Base-by-base conservation (phyloP, 2,113 vertebrate species). In the Microcebus lehilahytsara region DNA sequence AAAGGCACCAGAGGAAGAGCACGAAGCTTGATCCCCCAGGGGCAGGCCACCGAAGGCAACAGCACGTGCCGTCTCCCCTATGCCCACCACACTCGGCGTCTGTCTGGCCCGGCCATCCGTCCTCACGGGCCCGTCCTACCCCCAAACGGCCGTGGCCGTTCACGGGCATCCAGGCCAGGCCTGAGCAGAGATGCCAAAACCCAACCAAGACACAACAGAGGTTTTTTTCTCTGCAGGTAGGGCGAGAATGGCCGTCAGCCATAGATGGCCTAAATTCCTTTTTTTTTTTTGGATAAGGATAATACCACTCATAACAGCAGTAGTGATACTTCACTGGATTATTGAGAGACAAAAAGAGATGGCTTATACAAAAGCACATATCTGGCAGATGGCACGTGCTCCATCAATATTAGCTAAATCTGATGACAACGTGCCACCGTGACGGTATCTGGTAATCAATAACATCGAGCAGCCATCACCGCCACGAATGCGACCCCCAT, bases 51-150 rank as follows among this genome's bases (percentile, higher is more conserved):
- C 2, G n/a, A 69, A 51, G 40, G 30, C 40, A 49, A 22, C 40
- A 66, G 25, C 12, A 3, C 2, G 9, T 2, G 25, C 40, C 0
- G 0, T 23, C 42, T 25, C 27, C 40, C 7, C 0, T 9, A 46
- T 32, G 37, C 4, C n/a, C 69, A 9, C 6, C 4, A 7, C 2
- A 2, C 8, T 20, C 30, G 42, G 9, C 4, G 9, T 85, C 85
- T 32, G 8, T 86, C 46, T 64, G 67, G 12, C 56, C 53, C 56
- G 20, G 19, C 14, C 12, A 64, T 11, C 25, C 60, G 4, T 27
- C 25, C 62, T 64, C 25, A 64, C 14, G 16, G 32, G 62, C 40
- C 62, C 3, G 8, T 60, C 46, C 81, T 32, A 5, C 12, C 40
- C 80, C 32, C 9, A 20, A n/a, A 64, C 6, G 3, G 14, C 37